A percentile compares a stretch with the other conserved stretches of the same genome.
Conservation (phyloP, 2,797 vertebrate genomes). For the Percopsis omiscomaycus region DNA sequence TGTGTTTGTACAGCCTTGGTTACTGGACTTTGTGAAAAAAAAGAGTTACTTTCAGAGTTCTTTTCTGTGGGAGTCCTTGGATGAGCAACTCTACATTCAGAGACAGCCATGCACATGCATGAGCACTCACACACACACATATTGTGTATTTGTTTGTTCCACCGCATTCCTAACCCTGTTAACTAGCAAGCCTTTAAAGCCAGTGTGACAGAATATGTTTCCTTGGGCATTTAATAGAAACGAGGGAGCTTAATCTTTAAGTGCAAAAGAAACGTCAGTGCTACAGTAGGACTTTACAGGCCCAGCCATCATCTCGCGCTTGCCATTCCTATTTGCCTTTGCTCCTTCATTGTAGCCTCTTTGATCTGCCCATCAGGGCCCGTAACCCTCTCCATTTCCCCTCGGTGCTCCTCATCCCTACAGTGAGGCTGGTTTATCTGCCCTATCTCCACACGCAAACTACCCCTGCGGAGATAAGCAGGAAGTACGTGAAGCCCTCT, state of each 20-base stretch:
- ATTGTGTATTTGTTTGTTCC: slow-evolving; percentile 49
- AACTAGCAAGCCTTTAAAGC: slow-evolving; percentile 45
- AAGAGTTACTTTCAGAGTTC: slow-evolving; percentile 34
- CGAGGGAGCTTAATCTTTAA: slow-evolving; percentile 50
- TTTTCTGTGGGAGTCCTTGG: slow-evolving; percentile 31
- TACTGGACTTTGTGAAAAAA: slow-evolving; percentile 30
- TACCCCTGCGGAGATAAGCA: slow-evolving; percentile 54
- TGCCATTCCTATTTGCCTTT: slow-evolving; percentile 31
- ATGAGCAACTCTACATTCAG: slow-evolving; percentile 32
- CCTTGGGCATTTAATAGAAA: slow-evolving; percentile 55
- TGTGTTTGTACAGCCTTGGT: slow-evolving; percentile 15
- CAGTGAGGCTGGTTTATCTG: slow-evolving; percentile 51
- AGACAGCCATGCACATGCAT: slow-evolving; percentile 17
- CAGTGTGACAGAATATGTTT: slow-evolving; percentile 57
- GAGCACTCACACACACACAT: slow-evolving; percentile 3
- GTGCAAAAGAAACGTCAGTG: slow-evolving; percentile 45
- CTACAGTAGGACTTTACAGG: slow-evolving; percentile 9
- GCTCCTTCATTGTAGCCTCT: slow-evolving; percentile 41
- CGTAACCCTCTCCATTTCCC: slow-evolving; percentile 12
- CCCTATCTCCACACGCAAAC: slow-evolving; percentile 48
- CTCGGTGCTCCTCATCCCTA: slow-evolving; percentile 21
- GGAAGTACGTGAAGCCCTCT: slow-evolving; percentile 64
- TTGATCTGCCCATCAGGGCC: slow-evolving; percentile 54
- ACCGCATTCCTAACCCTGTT: slow-evolving; percentile 48
- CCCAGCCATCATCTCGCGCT: slow-evolving; percentile 26